Base-by-base conservation (phyloP, 2,113 vertebrate species). In the Daphoenositta chrysoptera region DNA sequence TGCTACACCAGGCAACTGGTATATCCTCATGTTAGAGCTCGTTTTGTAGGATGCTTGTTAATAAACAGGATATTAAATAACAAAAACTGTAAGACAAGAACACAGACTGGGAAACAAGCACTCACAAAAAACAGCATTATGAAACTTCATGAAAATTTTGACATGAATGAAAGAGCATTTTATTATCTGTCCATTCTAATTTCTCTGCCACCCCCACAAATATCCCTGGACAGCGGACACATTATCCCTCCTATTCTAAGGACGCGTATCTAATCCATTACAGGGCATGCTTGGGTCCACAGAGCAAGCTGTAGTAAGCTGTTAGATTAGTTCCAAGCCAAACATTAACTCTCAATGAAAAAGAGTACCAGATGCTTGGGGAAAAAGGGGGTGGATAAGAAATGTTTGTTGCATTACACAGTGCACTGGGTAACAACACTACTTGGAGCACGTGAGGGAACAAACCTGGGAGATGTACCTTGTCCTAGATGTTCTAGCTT, bases 161-260 rank as follows among this genome's bases (percentile, higher is more conserved):
- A 70, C 7, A 75, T 31, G 57, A 73, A 73, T 48, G 63, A 70
- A 87, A 63, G 22, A 73, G 64, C 21, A 76, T 75, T 88, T 54
- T n/a, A 57, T 56, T 65, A 51, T 26, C 37, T 76, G 61, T 42
- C 48, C 61, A 44, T 84, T 83, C 73, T 40, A 64, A 85, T 90
- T 93, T 71, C n/a, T 90, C 93, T 73, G 89, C 66, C 54, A 12
- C 90, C 90, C 78, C 71, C 77, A 93, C 83, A 88, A 65, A 95
- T 45, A 72, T 77, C 69, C 47, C 77, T 91, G 78, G 83, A 83
- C 57, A 90, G 90, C 68, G 57, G 81, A 76, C 83, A 85, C 45
- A 86, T 77, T 47, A 72, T 75, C 40, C 78, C 37, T 84, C 66
- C 82, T 64, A 50, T 26, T 86, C 79, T 80, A 91, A 93, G 70